phyloP scores from a whole-genome alignment of 2,888 invertebrate genomes.

The Clunio marinus region DNA sequence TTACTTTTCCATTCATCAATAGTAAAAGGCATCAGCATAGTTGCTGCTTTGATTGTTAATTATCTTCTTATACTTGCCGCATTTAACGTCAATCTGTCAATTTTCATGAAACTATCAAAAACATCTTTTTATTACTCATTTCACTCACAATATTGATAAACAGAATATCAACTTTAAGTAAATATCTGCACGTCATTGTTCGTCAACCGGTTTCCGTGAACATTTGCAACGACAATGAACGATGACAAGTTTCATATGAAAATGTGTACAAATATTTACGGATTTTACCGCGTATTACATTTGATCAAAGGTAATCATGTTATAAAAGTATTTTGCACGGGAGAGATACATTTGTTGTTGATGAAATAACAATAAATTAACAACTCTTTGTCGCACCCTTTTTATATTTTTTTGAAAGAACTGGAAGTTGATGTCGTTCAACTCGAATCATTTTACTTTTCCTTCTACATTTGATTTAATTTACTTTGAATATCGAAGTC shows the following conservation, averaged over 20 bases:
- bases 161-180: neutral
- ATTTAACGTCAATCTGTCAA: neutral
- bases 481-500: neutral
- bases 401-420: neutral
- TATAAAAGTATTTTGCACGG: neutral
- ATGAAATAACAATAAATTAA: slow-evolving; percentile 37
- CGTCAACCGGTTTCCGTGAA: neutral
- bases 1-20: too few species aligned
- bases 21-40: too few species aligned
- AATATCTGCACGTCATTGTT: neutral
- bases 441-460: too few species aligned
- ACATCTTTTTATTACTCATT: neutral
- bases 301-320: slow-evolving; percentile 28
- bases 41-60: too few species aligned
- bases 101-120: slow-evolving; percentile 5
- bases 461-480: too few species aligned
- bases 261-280: slow-evolving; percentile 23
- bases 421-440: neutral
- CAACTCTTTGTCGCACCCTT: neutral
- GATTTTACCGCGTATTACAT: slow-evolving; percentile 28
- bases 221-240: neutral
- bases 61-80: neutral
- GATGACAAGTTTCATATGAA: neutral
- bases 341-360: slow-evolving; percentile 8
- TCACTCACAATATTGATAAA: slow-evolving; percentile 14